Conservation (phyloP, 23 tunicate genomes). For the Corella eumyota region DNA sequence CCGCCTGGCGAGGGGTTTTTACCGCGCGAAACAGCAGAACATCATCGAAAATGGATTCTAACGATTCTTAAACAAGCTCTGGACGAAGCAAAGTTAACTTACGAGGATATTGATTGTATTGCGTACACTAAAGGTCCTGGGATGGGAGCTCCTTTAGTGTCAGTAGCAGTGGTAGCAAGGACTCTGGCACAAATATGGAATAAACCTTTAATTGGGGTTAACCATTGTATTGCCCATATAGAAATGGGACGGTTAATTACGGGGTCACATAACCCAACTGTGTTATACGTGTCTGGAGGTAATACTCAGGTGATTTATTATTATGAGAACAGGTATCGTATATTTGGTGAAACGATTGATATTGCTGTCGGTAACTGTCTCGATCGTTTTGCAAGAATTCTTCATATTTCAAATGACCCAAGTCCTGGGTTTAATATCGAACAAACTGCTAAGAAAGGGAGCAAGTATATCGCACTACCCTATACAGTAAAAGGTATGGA, state of each 20-base stretch:
- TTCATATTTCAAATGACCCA: conserved; percentile 98
- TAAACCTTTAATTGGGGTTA: conserved; percentile 86
- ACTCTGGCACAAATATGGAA: conserved; percentile 95
- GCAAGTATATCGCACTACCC: conserved; percentile 65
- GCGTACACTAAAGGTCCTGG: conserved; percentile 98
- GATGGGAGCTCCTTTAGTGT: conserved; percentile 94
- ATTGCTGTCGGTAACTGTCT: conserved; percentile 97
- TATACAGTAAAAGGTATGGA: conserved; percentile 97
- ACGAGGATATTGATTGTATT: conserved; percentile 66
- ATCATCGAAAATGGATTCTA: conserved; percentile 66
- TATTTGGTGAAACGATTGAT: conserved; percentile 98
- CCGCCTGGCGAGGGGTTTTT: conserved; percentile 95
- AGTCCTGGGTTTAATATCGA: conserved; percentile 98
- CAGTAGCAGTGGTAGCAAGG: conserved; percentile 92
- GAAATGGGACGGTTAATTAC: conserved; percentile 98
- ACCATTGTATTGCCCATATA: conserved; percentile 99
- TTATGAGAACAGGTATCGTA: conserved; percentile 84
- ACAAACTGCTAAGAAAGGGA: conserved; percentile 89
- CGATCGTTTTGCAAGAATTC: conserved; percentile 90
- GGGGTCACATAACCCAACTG: conserved; percentile 77
- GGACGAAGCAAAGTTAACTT: conserved; percentile 44
- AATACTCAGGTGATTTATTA: conserved; percentile 97
- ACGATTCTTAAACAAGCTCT: conserved; percentile 58
- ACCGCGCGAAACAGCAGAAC: conserved; percentile 86
- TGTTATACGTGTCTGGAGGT: conserved; percentile 97